A percentile compares a stretch with the other conserved stretches of the same genome.
Conservation (phyloP, 2,113 vertebrate species). For the Triplophysa tibetana region DNA sequence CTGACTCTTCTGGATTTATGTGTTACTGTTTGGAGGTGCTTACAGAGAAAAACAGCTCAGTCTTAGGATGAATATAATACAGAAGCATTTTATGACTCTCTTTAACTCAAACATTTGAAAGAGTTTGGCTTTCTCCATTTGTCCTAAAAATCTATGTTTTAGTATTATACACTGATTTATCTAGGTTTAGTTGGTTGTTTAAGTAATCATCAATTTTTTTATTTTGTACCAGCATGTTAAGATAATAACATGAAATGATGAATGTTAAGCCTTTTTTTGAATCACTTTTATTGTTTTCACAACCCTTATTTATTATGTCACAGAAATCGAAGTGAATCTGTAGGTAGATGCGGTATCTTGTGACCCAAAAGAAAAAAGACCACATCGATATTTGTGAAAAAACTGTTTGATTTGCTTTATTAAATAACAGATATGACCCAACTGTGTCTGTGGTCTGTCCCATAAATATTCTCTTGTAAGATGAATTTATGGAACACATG, state of each 20-base stretch:
- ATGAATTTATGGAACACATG: background rate
- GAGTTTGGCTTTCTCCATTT: too few relatives aligned
- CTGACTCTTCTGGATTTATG: background rate
- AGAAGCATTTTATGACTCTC: background rate
- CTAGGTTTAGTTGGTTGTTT: too few relatives aligned
- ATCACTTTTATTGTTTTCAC: constrained; percentile 31
- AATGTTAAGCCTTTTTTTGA: background rate
- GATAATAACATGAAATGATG: background rate
- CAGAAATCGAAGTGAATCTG: background rate
- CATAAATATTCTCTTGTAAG: background rate
- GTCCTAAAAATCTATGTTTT: too few relatives aligned
- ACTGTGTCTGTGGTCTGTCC: too few relatives aligned
- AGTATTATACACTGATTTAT: too few relatives aligned
- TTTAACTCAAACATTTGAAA: background rate
- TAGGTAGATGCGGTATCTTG: too few relatives aligned
- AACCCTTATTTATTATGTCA: constrained; percentile 1
- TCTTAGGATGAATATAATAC: background rate
- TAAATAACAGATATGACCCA: too few relatives aligned
- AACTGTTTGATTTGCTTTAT: too few relatives aligned
- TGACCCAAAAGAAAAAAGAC: too few relatives aligned
- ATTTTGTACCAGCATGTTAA: too few relatives aligned
- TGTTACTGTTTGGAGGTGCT: background rate
- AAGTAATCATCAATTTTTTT: too few relatives aligned
- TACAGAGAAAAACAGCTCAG: background rate
- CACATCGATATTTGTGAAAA: too few relatives aligned